Base-by-base conservation (phyloP, 2,797 vertebrate species). In the Urophycis tenuis region DNA sequence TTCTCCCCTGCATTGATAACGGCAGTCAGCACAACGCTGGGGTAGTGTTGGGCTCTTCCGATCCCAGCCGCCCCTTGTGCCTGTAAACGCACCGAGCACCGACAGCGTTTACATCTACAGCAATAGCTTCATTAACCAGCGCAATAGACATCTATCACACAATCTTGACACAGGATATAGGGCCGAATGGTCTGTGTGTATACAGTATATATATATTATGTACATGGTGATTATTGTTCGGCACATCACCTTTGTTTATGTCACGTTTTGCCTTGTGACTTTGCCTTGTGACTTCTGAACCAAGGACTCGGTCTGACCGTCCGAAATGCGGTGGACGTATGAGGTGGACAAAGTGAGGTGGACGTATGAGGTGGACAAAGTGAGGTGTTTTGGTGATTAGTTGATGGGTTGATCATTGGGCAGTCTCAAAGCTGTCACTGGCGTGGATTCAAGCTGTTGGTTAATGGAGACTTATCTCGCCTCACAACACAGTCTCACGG, bases 351-450 rank as follows among this genome's bases (percentile, higher is more conserved):
- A 49, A 86, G 87, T 82, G 81, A 75, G 73, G 83, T 85, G 83
- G 85, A 89, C 88, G 85, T 74, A 84, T 85, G 81, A 82, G 39
- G 73, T 78, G 88, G 80, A 83, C 78, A 81, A 49, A n/a, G n/a
- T n/a, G n/a, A n/a, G n/a, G 82, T 83, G 41, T 82, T 83, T 83
- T 80, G 86, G 85, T 86, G 83, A 87, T 85, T 84, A 82, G 82
- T 87, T 84, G 77, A 84, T 83, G 86, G 90, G 88, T 79, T 84
- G 86, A 91, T 90, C 88, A 88, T 87, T 91, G 90, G 88, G 81
- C 11, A 1, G 15, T 74, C 78, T 89, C 87, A 89, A 91, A 87
- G 87, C 86, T 90, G 88, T 82, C 88, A 91, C 82, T 82, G 81
- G 81, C 60, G 0, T 78, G 79, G 82, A 86, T 88, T 88, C 87